phyloP scores from a whole-genome alignment of 2,888 invertebrate genomes.

The Ochropacha duplaris region DNA sequence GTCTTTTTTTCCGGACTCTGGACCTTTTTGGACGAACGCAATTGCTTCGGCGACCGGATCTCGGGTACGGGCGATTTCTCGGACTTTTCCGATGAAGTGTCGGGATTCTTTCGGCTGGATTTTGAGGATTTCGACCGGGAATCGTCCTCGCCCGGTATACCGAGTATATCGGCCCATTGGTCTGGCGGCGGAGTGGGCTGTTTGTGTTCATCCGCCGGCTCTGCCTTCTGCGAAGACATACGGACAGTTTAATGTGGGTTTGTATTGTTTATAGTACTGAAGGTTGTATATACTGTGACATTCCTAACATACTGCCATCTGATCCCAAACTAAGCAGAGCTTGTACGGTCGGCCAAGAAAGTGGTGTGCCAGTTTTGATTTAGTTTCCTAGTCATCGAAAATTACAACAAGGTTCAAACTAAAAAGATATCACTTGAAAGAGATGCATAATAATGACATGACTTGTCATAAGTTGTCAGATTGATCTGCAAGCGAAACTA shows the following conservation, averaged over 20 bases:
- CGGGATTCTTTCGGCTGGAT: conserved; percentile 12
- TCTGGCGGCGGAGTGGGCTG: conserved; percentile 76
- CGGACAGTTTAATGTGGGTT: conserved; percentile 2
- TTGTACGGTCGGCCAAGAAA: too few species aligned
- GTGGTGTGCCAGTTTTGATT: too few species aligned
- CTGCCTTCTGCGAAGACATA: conserved; percentile 40
- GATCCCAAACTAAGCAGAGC: too few species aligned
- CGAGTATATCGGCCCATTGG: conserved; percentile 77
- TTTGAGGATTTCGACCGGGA: conserved; percentile 16
- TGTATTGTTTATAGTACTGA: neutral
- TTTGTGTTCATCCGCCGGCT: too few species aligned
- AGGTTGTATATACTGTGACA: neutral
- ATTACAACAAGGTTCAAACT: too few species aligned
- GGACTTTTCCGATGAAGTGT: conserved; percentile 21
- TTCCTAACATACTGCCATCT: too few species aligned
- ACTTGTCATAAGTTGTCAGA: too few species aligned
- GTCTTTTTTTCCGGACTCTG: conserved; percentile 50
- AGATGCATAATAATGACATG: too few species aligned
- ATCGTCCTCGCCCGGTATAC: conserved; percentile 65
- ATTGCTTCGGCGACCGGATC: conserved; percentile 56
- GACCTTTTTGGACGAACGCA: conserved; percentile 64
- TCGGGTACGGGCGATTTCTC: conserved; percentile 48
- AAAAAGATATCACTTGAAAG: too few species aligned
- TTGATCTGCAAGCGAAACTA: too few species aligned
- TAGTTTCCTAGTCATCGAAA: too few species aligned